Base-by-base conservation (phyloP, 2,113 vertebrate genomes). In the Chlorodrepanis virens region DNA sequence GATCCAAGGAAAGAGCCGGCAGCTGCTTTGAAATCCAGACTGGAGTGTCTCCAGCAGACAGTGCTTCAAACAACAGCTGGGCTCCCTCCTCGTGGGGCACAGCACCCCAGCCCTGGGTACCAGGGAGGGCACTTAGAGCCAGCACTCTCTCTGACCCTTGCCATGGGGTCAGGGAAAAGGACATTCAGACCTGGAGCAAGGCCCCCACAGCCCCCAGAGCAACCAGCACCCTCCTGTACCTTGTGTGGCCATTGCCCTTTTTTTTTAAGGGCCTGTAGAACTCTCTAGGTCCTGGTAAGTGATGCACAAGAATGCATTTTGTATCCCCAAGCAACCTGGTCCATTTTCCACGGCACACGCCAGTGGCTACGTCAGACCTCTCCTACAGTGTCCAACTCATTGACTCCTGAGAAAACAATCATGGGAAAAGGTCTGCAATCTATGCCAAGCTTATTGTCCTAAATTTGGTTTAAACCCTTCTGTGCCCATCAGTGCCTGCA, bases 1-100 rank as follows among this genome's bases (percentile, higher is more conserved):
- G 69, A 93, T 78, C 29, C 64, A 19, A 93, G 63, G 54, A 81
- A 83, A 72, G 82, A 56, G 56, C 76, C 5, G 40, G 75, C 86
- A 61, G 67, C 83, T 67, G 86, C 96, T 97, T 97, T 98, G 96
- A 96, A 97, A 97, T 91, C 72, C 50, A 92, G 92, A 50, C 94
- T 76, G 76, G 89, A 94, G 85, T 57, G 49, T 94, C 92, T 96
- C 80, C 69, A 94, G 90, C 91, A 95, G 83, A 68, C 84, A 87
- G n/a, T 4, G 81, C 65, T 60, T 77, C 37, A 79, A 96, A 92
- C 76, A 95, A 57, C 95, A 96, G 93, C 87, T 96, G 97, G 84
- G 74, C 20, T 93, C 56, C 70, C 78, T 88, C 79, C 40, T 27
- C 3, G 1, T 5, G 3, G 53, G 87, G 18, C 52, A 82, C 69